Base-by-base conservation (phyloP, 2,888 invertebrate genomes). In the Agrotis ipsilon region DNA sequence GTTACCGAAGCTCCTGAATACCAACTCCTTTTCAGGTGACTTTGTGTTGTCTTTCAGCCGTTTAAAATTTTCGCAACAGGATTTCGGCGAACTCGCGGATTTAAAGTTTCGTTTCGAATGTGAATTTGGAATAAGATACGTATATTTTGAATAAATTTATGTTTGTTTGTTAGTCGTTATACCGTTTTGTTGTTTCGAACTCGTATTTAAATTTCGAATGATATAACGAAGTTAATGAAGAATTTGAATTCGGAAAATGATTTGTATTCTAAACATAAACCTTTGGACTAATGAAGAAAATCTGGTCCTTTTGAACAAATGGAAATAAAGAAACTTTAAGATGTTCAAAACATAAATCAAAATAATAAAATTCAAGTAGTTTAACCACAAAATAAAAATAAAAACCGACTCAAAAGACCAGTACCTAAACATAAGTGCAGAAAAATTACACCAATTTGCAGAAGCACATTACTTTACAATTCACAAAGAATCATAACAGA, bases 11-110 rank as follows among this genome's bases (percentile, higher is more conserved):
- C 92, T 89, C 80, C 89, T 92, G 93, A 93, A 94, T 94, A 91
- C 92, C 89, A 92, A 92, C 90, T 91, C 89, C 89, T 91, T 91
- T 86, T 88, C 94, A 94, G 94, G 94, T 94, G 93, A 94, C 94
- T 95, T 93, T 92, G 84, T 85, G 84, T 85, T 87, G 85, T 88
- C 82, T 86, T 86, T 82, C 84, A 82, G 78, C 84, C 82, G 88
- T 91, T 90, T 89, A 88, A 91, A 93, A 93, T 93, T 93, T 93
- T 90, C 89, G 78, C 82, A 84, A 80, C 86, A 86, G 87, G 86
- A 89, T 90, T 88, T 88, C 86, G 84, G 85, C 80, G 87, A 89
- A 88, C 91, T 87, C 87, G 78, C 84, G 92, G 93, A 92, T 94
- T 93, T 91, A 90, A 92, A 93, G 88, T 93, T 93, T 90, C 82